Conservation (phyloP, 2,797 vertebrate species). For the Masticophis lateralis region DNA sequence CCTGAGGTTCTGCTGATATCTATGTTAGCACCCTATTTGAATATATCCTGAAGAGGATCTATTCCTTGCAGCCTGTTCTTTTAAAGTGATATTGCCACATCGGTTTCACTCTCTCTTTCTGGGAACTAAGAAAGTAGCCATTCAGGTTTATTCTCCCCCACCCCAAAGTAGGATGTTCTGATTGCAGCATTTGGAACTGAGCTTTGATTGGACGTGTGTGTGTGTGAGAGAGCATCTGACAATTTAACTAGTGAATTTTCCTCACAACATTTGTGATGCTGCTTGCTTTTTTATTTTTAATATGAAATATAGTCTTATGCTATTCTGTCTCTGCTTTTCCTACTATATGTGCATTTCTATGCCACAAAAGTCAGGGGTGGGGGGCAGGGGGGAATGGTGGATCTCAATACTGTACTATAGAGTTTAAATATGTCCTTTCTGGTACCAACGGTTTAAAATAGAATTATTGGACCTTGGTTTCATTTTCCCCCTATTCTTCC, state of each 20-base stretch:
- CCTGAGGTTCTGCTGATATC: background rate
- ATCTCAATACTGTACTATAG: background rate
- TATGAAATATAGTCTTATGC: background rate
- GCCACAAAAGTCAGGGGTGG: no score
- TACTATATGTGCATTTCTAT: background rate
- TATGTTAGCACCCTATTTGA: background rate
- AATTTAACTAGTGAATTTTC: background rate
- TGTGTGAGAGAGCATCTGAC: background rate
- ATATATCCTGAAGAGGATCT: background rate
- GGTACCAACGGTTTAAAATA: background rate
- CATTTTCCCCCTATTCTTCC: background rate
- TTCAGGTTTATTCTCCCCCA: background rate
- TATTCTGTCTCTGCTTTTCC: background rate
- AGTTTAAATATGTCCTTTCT: background rate
- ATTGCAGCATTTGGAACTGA: background rate
- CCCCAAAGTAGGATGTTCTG: background rate
- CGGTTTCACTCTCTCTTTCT: background rate
- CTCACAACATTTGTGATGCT: background rate
- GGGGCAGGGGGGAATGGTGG: background rate
- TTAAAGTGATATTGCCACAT: background rate
- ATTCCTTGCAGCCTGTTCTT: background rate
- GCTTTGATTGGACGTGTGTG: background rate
- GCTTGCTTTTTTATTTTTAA: background rate
- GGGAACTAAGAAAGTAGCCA: background rate
- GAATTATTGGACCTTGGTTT: background rate